Evolutionary conservation across 1,140 invertebrate species (phyloP).

Genomic region (Ceratosolen fusciceps): DNA sequence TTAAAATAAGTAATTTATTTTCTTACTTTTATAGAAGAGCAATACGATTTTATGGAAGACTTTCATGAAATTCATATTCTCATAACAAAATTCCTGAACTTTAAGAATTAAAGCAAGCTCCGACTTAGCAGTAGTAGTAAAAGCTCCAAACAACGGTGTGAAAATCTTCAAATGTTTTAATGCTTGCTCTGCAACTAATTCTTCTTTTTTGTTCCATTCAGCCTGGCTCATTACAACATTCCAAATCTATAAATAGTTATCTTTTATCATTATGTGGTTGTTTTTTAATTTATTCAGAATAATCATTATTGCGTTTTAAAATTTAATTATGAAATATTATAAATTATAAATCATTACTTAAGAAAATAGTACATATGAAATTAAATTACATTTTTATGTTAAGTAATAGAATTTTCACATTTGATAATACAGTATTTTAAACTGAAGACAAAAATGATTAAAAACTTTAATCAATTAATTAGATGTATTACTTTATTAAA

Average conservation of each 20-base stretch:
- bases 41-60: slow-evolving; percentile 97
- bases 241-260: slow-evolving; percentile 86
- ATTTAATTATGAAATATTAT: no score
- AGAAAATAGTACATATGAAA: no score
- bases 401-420: no score
- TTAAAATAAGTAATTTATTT: slow-evolving; percentile 28
- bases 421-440: no score
- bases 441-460: no score
- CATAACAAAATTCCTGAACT: slow-evolving; percentile 97
- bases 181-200: slow-evolving; percentile 94
- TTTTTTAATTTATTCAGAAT: no score
- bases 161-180: slow-evolving; percentile 91
- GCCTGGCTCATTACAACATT: slow-evolving; percentile 92
- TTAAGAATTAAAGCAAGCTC: slow-evolving; percentile 90
- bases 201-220: slow-evolving; percentile 99
- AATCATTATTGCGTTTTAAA: no score
- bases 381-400: not conserved
- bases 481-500: no score
- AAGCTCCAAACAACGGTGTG: slow-evolving; percentile 87
- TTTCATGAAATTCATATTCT: slow-evolving; percentile 99
- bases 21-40: slow-evolving; percentile 93
- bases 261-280: no score
- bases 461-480: no score
- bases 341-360: no score
- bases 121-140: slow-evolving; percentile 85